Evolutionary conservation across 2,797 vertebrate species (phyloP).

Genomic region (Malacoctenus gilli): DNA sequence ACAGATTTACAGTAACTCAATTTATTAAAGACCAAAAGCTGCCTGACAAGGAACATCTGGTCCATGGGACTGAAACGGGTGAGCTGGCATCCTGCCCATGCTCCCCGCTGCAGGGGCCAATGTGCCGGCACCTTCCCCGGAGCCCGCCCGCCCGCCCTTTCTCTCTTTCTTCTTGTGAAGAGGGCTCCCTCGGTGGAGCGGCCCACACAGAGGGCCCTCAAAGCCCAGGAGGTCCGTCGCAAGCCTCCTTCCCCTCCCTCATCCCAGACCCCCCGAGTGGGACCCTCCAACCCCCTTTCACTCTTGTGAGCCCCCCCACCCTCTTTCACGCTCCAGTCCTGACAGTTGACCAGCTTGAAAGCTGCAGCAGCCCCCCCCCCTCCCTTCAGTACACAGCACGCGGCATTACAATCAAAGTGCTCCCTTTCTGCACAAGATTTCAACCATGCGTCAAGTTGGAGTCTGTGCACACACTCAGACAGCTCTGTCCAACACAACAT

Average conservation of each 20-base stretch:
- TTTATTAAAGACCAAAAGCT: slow-evolving; percentile 77
- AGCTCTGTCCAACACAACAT: no score
- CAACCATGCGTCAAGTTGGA: slow-evolving; percentile 67
- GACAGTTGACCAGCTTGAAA: slow-evolving; percentile 81
- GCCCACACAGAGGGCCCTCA: slow-evolving; percentile 80
- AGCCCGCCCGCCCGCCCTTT: slow-evolving; percentile 54
- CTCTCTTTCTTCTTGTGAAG: slow-evolving; percentile 61
- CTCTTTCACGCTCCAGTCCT: slow-evolving; percentile 71
- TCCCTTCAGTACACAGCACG: slow-evolving; percentile 72
- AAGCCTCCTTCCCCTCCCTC: slow-evolving; percentile 59
- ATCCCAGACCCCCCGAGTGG: slow-evolving; percentile 59
- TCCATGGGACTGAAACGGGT: slow-evolving; percentile 71
- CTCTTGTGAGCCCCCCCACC: slow-evolving; percentile 69
- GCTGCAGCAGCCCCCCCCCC: slow-evolving; percentile 63
- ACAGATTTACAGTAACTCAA: slow-evolving; percentile 82
- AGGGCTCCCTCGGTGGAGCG: slow-evolving; percentile 58
- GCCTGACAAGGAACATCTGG: slow-evolving; percentile 83
- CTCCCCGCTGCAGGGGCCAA: slow-evolving; percentile 72
- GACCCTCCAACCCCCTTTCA: slow-evolving; percentile 70
- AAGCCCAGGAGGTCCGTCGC: slow-evolving; percentile 75
- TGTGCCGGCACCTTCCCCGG: slow-evolving; percentile 68
- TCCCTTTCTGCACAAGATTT: slow-evolving; percentile 76
- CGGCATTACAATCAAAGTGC: slow-evolving; percentile 75
- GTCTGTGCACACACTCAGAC: slow-evolving; percentile 26
- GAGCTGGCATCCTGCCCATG: slow-evolving; percentile 73